These are phyloP conservation scores for Agrotis segetum DNA, from an alignment of 2,888 invertebrate species.

Conservation along the genomic window DNA sequence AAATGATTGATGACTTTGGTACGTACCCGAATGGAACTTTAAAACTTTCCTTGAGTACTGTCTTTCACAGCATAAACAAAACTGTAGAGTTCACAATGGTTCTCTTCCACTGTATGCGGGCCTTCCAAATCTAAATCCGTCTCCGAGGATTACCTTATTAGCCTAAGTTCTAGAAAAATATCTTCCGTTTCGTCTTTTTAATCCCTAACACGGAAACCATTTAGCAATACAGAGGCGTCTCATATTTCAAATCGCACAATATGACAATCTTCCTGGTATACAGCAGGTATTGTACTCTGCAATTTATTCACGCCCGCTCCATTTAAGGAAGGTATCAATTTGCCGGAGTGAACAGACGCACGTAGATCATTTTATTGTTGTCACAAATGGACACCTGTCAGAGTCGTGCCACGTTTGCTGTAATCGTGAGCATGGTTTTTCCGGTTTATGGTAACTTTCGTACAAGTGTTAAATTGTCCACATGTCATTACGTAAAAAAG, in stretches of 20 bases:
- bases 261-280: constrained; percentile 32
- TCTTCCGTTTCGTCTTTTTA: not conserved
- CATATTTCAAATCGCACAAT: constrained; percentile 20
- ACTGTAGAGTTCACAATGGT: not conserved
- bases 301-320: constrained; percentile 50
- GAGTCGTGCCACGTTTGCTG: constrained; percentile 31
- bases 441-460: too few species aligned
- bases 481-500: too few species aligned
- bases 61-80: not conserved
- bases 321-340: constrained; percentile 56
- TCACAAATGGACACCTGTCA: constrained; percentile 49
- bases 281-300: constrained; percentile 37
- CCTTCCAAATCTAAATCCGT: not conserved
- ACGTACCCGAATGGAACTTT: not conserved
- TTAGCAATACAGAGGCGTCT: not conserved
- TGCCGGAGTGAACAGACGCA: constrained; percentile 34
- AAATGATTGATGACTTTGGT: constrained; percentile 16
- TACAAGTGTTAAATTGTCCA: too few species aligned
- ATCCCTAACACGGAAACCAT: constrained; percentile 31
- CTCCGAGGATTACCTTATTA: not conserved
- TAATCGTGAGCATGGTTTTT: constrained; percentile 20
- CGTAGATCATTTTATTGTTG: constrained; percentile 46
- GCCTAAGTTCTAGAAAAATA: not conserved
- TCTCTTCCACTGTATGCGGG: not conserved
- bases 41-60: not conserved